Conservation (phyloP, 2,797 vertebrate species). For the Erpetoichthys calabaricus region DNA sequence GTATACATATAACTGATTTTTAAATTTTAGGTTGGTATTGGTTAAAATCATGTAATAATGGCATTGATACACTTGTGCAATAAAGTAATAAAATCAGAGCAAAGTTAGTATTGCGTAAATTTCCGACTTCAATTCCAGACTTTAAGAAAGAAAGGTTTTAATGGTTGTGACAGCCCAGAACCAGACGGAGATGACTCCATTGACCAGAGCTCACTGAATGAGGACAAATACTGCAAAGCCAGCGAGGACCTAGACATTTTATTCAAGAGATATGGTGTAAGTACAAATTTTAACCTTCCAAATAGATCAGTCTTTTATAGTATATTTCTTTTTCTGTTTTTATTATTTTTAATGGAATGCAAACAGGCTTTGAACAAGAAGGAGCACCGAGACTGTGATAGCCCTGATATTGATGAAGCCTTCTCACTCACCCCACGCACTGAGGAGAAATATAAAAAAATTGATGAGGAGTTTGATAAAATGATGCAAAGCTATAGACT, state of each 20-base stretch:
- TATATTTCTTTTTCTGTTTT: slow-evolving; percentile 21
- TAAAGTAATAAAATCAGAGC: neutral
- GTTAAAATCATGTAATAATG: no score
- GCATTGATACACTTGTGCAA: no score
- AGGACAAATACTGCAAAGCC: slow-evolving; percentile 90
- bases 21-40: no score
- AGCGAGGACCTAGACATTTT: slow-evolving; percentile 90
- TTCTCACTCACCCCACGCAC: slow-evolving; percentile 96
- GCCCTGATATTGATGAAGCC: slow-evolving; percentile 86
- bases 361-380: slow-evolving; percentile 97
- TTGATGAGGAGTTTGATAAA: slow-evolving; percentile 99
- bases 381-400: slow-evolving; percentile 93
- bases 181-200: slow-evolving; percentile 91
- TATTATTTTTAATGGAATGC: neutral
- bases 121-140: slow-evolving; percentile 54
- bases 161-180: slow-evolving; percentile 97
- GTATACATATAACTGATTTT: no score
- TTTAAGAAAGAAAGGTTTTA: slow-evolving; percentile 98
- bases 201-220: slow-evolving; percentile 90
- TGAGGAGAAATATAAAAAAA: slow-evolving; percentile 99
- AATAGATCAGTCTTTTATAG: slow-evolving; percentile 10
- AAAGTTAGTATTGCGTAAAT: neutral
- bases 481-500: slow-evolving; percentile 99
- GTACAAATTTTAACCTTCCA: slow-evolving; percentile 36
- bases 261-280: slow-evolving; percentile 95